Evolutionary conservation across 2,888 invertebrate genomes (phyloP), one percentile per base, ranked within the genome.

Genomic region (Ochropleura plecta): DNA sequence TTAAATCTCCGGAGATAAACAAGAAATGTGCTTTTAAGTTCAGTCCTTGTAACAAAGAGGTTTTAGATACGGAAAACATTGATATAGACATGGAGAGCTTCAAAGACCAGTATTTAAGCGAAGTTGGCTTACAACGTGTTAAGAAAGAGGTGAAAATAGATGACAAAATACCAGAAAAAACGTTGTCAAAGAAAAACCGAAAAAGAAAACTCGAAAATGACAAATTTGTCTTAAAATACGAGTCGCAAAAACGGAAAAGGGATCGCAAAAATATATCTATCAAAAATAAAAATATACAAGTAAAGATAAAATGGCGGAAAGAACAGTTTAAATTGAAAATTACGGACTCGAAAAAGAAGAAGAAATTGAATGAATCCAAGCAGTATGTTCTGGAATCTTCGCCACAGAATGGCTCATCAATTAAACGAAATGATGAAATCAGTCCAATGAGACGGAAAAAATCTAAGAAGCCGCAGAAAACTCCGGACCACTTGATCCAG

Each of bases 1-100:
- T 82, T 0, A 87, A 88, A 20, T 82, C 76, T 46, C 89, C 91
- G 0, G 73, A 81, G 0, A 87, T 80, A 63, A 78, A 6, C 0
- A 81, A 89, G 12, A 91, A 90, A 30, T 92, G 88, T 40, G 73
- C 90, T 0, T 88, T 94, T 0, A 94, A 95, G 84, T 93, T 93
- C 44, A 94, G 91, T 51, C 88, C 92, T 0, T 68, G 83, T 3
- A 89, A 93, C 9, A 92, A 93, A 70, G 92, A 93, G 0, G 84
- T 79, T 0, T 62, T 91, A 0, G 81, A 91, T 0, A 80, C 84
- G 0, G 84, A 86, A 0, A 88, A 91, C 10, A 62, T 92, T 0
- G 90, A 91, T 67, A 92, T 95, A 0, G 94, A 95, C 55, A 46
- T 95, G 1, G 95, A 95, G 18, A 92, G 87, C 3, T 96, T 96